Base-by-base conservation (phyloP, 2,888 invertebrate genomes). In the Campopleginae sp. region DNA sequence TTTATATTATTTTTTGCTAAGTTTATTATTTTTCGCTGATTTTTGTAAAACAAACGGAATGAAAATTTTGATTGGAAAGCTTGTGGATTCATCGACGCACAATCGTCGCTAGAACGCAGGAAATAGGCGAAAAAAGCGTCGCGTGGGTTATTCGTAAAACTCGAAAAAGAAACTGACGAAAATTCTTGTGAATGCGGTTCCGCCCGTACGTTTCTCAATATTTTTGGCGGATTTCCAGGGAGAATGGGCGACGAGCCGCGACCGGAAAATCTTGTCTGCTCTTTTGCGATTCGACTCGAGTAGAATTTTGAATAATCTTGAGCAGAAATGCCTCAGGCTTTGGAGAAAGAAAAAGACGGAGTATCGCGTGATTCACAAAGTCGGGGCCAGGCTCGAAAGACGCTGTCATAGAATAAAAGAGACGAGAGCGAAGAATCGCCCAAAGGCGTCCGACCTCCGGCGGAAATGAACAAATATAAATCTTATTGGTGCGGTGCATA, bases 151-250 rank as follows among this genome's bases (percentile, higher is more conserved):
- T 82, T 76, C 75, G 23, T 81, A 75, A 76, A 81, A 85, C 58
- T 48, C 14, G 46, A 70, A 58, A 71, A 48, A 46, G 66, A 74
- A 70, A 75, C 68, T 75, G 70, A 71, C 33, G 71, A 14, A 61
- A 75, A 63, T 70, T 48, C 78, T 66, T 19, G 70, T 83, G 70
- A 31, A 75, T 71, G 31, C 17, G 42, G 27, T 14, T 27, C 17
- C 17, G 19, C 1, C 23, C 46, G 31, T 31, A 12, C 51, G 48
- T n/a, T n/a, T n/a, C 10, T 71, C 17, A 27, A 31, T 58, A 38
- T 81, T 79, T 74, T 54, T 79, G 79, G 81, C 79, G 38, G 76
- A 84, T 81, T 84, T 87, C 79, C 86, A 79, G 66, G 65, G 61
- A 54, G 72, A 66, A 38, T 66, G 17, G 65, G n/a, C n/a, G 54